Percentiles rank a stretch among this genome's conserved stretches.
These are phyloP conservation scores for Melitaea athalia DNA, from an alignment of 2,888 invertebrate genomes.

Conservation along the genomic window DNA sequence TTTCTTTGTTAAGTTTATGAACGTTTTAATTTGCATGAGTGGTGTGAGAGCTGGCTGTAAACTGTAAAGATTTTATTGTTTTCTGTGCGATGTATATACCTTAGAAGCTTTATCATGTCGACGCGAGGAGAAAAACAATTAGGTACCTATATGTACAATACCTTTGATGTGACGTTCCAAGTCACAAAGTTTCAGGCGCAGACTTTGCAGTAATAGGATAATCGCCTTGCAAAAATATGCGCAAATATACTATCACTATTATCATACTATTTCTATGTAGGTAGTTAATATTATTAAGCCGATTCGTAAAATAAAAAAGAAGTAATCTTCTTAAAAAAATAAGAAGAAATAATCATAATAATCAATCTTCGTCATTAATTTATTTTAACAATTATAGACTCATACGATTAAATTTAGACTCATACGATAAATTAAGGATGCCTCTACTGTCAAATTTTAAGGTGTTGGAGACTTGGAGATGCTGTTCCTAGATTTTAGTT, in stretches of 20 bases:
- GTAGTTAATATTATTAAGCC: too few species aligned
- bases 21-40: slow-evolving; percentile 57
- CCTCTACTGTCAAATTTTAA: too few species aligned
- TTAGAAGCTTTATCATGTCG: slow-evolving; percentile 28
- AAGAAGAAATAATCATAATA: too few species aligned
- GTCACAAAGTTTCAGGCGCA: slow-evolving; percentile 5
- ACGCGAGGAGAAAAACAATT: slow-evolving; percentile 18
- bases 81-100: slow-evolving; percentile 18
- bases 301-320: too few species aligned
- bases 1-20: slow-evolving; percentile 64
- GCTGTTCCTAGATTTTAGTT: too few species aligned
- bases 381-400: too few species aligned
- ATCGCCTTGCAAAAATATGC: not conserved
- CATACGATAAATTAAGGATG: too few species aligned
- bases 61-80: slow-evolving; percentile 44
- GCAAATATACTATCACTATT: not conserved
- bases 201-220: not conserved
- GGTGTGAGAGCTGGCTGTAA: slow-evolving; percentile 52
- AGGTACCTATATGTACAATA: slow-evolving; percentile 4
- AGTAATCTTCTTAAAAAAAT: too few species aligned
- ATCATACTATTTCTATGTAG: too few species aligned
- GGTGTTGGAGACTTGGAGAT: too few species aligned
- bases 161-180: slow-evolving; percentile 6
- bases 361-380: too few species aligned
- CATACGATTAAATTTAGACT: too few species aligned